Base-by-base conservation (phyloP, 2,888 invertebrate genomes). In the Limenitis camilla region DNA sequence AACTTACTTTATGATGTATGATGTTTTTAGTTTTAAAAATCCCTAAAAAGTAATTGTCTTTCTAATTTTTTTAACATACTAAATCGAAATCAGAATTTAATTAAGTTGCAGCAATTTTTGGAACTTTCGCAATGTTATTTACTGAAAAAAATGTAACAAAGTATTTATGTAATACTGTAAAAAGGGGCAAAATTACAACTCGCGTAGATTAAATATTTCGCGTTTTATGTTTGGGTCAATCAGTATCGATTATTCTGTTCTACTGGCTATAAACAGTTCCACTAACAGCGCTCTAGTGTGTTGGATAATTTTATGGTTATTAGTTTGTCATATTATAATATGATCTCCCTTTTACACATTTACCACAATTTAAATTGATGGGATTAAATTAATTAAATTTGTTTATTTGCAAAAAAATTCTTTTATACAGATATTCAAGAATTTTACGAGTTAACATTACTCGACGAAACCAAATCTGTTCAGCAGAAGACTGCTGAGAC, bases 401-500 rank as follows among this genome's bases (percentile, higher is more conserved):
- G 8, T 33, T 5, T 33, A n/a, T 5, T 33, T 33, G 8, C 33
- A 33, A 33, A 33, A 33, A 6, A 33, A 33, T 46, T 44, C 46
- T 30, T 54, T 42, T 39, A 90, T 91, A 29, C 91, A 96, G 98
- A 99, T 90, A 98, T 99, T 74, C 98, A 99, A 91, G 98, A 99
- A 86, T 98, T 98, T 88, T 99, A 99, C 89, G 98, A 99, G 88
- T 90, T 96, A 72, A 98, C 98, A 52, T 90, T 99, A 63, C 91
- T 98, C 72, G 98, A 98, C 89, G 97, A 98, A 78, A 95, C 93
- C 58, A 98, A 98, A 87, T 94, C 96, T 56, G 92, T 96, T 66
- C 96, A 97, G 83, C 96, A 98, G 89, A 98, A 98, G 89, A 97
- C 97, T 61, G 94, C 93, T 54, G 97, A 97, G 88, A 97, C 98